These are phyloP conservation scores for Xiphophorus maculatus DNA, from an alignment of 2,113 vertebrate species.

Conservation along the genomic window DNA sequence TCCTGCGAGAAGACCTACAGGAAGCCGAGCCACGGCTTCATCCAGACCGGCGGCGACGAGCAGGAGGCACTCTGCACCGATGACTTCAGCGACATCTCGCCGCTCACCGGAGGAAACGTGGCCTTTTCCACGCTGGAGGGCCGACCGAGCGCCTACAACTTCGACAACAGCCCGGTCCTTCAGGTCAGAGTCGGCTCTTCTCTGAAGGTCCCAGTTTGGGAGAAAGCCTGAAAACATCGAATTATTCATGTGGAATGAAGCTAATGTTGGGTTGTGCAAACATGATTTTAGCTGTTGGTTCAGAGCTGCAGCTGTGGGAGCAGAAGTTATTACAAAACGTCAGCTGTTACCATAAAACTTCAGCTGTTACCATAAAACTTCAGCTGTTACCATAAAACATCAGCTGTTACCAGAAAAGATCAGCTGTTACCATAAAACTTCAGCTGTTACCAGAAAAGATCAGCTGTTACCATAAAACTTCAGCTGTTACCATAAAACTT, in stretches of 20 bases:
- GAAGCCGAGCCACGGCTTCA: constrained; percentile 87
- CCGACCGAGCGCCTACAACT: constrained; percentile 95
- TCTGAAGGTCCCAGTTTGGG: neutral
- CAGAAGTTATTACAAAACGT: neutral
- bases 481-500: too few species aligned
- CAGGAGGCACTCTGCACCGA: constrained; percentile 95
- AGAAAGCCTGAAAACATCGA: neutral
- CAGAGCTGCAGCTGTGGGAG: neutral
- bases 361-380: too few species aligned
- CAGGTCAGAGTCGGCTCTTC: constrained; percentile 81
- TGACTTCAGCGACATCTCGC: constrained; percentile 98
- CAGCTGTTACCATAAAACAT: too few species aligned
- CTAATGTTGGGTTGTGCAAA: neutral
- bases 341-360: too few species aligned
- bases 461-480: too few species aligned
- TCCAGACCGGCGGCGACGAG: constrained; percentile 91
- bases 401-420: too few species aligned
- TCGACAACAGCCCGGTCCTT: constrained; percentile 93
- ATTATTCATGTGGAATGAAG: neutral
- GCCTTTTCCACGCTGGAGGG: constrained; percentile 97
- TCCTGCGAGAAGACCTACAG: constrained; percentile 94
- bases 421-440: too few species aligned
- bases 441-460: too few species aligned
- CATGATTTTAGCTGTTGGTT: neutral
- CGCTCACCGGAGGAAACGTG: constrained; percentile 94